Base-by-base conservation (phyloP, 2,888 invertebrate species). In the Caprella mutica region DNA sequence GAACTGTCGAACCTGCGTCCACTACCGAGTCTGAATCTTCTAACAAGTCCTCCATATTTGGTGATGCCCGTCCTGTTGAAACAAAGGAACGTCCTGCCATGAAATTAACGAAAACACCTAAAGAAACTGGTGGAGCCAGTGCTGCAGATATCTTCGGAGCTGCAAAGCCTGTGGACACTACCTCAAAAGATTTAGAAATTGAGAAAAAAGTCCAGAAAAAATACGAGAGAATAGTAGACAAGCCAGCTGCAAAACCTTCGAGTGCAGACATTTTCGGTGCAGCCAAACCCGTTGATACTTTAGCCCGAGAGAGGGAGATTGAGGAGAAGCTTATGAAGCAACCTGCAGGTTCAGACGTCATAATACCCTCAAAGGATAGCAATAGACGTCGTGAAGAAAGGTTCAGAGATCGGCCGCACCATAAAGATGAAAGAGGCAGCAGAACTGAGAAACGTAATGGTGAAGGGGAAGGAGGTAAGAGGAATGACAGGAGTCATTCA, bases 101-200 rank as follows among this genome's bases (percentile, higher is more conserved):
- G n/a, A n/a, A n/a, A n/a, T n/a, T n/a, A n/a, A n/a, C n/a, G n/a
- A n/a, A n/a, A n/a, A n/a, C n/a, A n/a, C n/a, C n/a, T n/a, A n/a
- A n/a, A n/a, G n/a, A n/a, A n/a, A n/a, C n/a, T n/a, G n/a, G n/a
- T n/a, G 23, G 9, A 17, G 44, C 23, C 14, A 17, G 23, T 6
- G 43, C 43, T n/a, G 46, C 30, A 27, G 55, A 55, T 38, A 75
- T 76, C 62, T 76, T 94, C 72, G 94, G 94, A n/a, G 84, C 81
- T 29, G 94, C 94, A 19, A 90, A 86, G 71, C 94, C 94, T 0
- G 94, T 96, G 0, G 92, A 94, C 71, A 96, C 94, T 2, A 83
- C 88, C 52, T 85, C 88, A 44, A 81, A 85, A 68, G 92, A 93
- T 70, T 78, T 87, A 54, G 87, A 91, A 76, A 93, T 94, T 65